Conservation (phyloP, 2,113 vertebrate genomes). For the Hystrix brachyura region DNA sequence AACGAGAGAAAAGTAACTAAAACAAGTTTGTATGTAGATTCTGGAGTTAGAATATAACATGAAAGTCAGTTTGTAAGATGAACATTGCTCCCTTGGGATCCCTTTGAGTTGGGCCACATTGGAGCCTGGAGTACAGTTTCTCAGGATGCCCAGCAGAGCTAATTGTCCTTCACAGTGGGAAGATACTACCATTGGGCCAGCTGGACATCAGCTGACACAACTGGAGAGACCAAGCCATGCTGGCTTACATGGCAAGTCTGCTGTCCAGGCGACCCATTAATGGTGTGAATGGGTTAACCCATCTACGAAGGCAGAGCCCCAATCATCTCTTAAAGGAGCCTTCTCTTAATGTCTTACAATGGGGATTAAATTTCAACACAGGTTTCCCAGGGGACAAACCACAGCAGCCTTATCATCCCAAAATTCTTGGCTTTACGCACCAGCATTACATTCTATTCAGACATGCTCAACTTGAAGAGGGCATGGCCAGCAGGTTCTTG, state of each 20-base stretch:
- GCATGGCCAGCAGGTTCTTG: rapidly evolving
- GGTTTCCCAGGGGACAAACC: neutral
- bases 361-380: neutral
- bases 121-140: neutral
- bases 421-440: neutral
- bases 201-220: neutral
- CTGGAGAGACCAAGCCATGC: neutral
- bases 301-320: too few relatives aligned
- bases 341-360: neutral
- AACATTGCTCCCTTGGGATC: neutral
- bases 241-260: neutral
- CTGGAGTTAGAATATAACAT: neutral
- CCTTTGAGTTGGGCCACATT: rapidly evolving
- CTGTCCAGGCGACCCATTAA: neutral
- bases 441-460: rapidly evolving
- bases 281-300: neutral
- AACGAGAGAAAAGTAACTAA: too few relatives aligned
- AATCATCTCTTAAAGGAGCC: neutral
- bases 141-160: neutral
- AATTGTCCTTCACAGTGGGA: neutral
- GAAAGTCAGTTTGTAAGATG: neutral
- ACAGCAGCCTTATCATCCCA: neutral
- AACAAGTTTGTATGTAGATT: neutral
- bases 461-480: neutral
- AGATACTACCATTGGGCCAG: neutral